A percentile compares a stretch with the other conserved stretches of the same genome.
Conservation (phyloP, 64 coral and sea anemone genomes). For the Stichodactyla helianthus region DNA sequence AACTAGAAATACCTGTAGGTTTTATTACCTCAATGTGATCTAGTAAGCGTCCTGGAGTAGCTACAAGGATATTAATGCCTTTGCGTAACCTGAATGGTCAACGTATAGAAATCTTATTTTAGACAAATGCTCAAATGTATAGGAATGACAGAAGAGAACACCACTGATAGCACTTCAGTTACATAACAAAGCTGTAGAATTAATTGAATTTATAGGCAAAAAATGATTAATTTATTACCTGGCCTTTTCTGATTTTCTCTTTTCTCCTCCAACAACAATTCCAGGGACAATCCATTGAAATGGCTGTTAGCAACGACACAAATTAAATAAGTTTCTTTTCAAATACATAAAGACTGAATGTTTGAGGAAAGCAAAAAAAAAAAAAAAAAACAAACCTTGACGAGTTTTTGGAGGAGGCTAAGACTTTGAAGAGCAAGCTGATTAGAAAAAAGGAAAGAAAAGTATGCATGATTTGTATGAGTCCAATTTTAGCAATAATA, state of each 20-base stretch:
- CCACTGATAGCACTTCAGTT: too few species aligned
- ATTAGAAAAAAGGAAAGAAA: neutral
- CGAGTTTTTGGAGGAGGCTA: constrained; percentile 72
- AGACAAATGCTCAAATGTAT: too few species aligned
- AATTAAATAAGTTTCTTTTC: neutral
- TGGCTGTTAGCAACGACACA: constrained; percentile 41
- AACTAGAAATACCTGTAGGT: too few species aligned
- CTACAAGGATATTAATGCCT: constrained; percentile 96
- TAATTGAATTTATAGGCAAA: too few species aligned
- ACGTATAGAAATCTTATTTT: neutral
- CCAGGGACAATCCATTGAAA: constrained; percentile 97
- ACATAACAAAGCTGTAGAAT: too few species aligned
- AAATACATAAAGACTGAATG: too few species aligned
- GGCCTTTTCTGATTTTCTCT: constrained; percentile 89
- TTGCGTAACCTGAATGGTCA: constrained; percentile 69
- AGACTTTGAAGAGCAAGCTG: constrained; percentile 96
- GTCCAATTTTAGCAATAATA: too few species aligned
- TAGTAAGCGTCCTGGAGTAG: constrained; percentile 86
- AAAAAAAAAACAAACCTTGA: constrained; percentile 55
- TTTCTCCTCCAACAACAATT: constrained; percentile 87
- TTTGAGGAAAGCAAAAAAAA: too few species aligned
- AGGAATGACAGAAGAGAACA: too few species aligned
- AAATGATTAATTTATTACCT: constrained; percentile 39
- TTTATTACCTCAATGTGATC: constrained; percentile 89
- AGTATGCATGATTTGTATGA: neutral